Evolutionary conservation across 2,113 vertebrate species (phyloP).

Genomic region (Caranx ignobilis): DNA sequence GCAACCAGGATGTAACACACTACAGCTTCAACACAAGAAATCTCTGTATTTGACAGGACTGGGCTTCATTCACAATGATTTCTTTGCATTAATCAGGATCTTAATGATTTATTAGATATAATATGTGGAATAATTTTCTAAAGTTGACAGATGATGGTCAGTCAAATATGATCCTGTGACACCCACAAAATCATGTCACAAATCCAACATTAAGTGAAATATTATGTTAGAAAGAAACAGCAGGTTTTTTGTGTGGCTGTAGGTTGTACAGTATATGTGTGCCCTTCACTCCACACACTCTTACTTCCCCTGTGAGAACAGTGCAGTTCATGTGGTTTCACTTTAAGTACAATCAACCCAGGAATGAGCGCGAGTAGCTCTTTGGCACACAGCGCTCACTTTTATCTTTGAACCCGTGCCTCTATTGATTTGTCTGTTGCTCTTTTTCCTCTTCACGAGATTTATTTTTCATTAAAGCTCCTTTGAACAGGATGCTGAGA

Average conservation of each 20-base stretch:
- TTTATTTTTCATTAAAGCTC: slow-evolving; percentile 78
- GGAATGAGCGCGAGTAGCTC: slow-evolving; percentile 78
- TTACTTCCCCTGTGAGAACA: slow-evolving; percentile 44
- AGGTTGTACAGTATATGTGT: not conserved
- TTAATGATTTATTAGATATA: not conserved
- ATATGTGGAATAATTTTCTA: not conserved
- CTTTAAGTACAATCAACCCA: slow-evolving; percentile 81
- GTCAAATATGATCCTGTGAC: not conserved
- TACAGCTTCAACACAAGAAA: not conserved
- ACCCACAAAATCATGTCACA: not conserved
- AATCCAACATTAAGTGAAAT: not conserved
- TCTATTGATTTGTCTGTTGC: slow-evolving; percentile 73
- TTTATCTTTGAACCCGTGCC: slow-evolving; percentile 69
- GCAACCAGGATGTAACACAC: too few relatives aligned
- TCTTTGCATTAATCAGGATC: not conserved
- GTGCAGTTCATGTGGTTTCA: slow-evolving; percentile 81
- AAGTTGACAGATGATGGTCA: not conserved
- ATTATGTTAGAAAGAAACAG: not conserved
- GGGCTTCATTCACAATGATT: not conserved
- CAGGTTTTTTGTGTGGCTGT: not conserved
- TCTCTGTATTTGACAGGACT: not conserved
- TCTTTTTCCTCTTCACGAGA: slow-evolving; percentile 55
- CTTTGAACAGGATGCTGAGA: slow-evolving; percentile 50
- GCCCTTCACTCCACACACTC: slow-evolving; percentile 34
- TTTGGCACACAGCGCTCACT: slow-evolving; percentile 60